phyloP scores from a whole-genome alignment of 2,113 vertebrate genomes.

The Fulmarus glacialis region DNA sequence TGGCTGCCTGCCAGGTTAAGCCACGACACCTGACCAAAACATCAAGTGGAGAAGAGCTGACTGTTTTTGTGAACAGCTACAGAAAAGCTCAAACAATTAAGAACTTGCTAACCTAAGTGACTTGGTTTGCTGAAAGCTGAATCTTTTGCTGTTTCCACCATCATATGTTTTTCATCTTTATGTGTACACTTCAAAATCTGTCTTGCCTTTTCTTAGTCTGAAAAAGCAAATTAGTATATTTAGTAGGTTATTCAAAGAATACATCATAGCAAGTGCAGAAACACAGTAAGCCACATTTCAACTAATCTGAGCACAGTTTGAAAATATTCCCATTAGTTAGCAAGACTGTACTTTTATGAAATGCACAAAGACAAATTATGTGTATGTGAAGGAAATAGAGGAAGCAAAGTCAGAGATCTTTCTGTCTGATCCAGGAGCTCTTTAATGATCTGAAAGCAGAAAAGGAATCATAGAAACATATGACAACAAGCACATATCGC shows the following conservation, averaged over 20 bases:
- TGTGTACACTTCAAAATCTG: not conserved
- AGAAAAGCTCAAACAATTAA: not conserved
- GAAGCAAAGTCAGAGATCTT: not conserved
- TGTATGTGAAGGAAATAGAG: not conserved
- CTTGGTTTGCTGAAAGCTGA: not conserved
- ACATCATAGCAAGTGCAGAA: not conserved
- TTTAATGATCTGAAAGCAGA: slow-evolving; percentile 3
- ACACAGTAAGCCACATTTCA: not conserved
- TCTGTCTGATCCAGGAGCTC: not conserved
- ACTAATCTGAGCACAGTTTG: not conserved
- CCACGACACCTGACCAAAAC: not conserved
- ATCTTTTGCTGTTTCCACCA: not conserved
- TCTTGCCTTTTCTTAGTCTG: not conserved
- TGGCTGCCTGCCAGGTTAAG: too few relatives aligned
- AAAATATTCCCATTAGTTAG: not conserved
- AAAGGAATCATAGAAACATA: not conserved
- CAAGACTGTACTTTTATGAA: not conserved
- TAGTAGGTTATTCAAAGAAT: not conserved
- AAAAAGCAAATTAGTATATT: not conserved
- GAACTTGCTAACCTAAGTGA: not conserved
- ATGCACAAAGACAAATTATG: not conserved
- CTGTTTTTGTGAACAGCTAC: not conserved
- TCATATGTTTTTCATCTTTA: not conserved
- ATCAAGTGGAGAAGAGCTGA: not conserved
- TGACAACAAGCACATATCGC: not conserved